Percentiles rank a stretch among this genome's conserved stretches.
Conservation (phyloP, 2,797 vertebrate species). For the Enteromius mattozi region DNA sequence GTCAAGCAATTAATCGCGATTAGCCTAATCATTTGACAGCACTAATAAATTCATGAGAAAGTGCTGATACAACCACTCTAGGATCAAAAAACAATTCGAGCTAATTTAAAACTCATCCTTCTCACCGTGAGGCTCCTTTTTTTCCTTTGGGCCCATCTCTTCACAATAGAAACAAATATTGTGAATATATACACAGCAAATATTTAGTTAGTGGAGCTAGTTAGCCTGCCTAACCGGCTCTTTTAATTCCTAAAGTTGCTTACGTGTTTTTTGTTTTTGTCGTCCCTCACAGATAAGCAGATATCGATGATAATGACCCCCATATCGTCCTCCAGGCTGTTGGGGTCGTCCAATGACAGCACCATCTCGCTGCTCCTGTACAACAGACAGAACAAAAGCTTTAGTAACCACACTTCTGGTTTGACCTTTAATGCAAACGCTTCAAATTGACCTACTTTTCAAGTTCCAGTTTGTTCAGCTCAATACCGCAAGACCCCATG, state of each 20-base stretch:
- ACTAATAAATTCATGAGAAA: neutral
- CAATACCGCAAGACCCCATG: slow-evolving; percentile 88
- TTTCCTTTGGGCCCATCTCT: slow-evolving; percentile 85
- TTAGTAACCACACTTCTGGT: neutral
- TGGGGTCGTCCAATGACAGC: slow-evolving; percentile 88
- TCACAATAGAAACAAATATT: slow-evolving; percentile 61
- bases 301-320: slow-evolving; percentile 88
- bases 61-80: neutral
- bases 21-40: too few species aligned
- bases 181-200: slow-evolving; percentile 26
- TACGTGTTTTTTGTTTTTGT: slow-evolving; percentile 81
- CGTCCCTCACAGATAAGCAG: slow-evolving; percentile 82
- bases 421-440: neutral
- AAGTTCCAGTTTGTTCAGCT: slow-evolving; percentile 84
- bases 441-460: slow-evolving; percentile 81
- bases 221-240: neutral
- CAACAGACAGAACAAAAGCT: slow-evolving; percentile 1
- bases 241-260: slow-evolving; percentile 70
- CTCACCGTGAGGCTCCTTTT: slow-evolving; percentile 77
- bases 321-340: slow-evolving; percentile 96
- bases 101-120: slow-evolving; percentile 2
- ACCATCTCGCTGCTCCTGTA: slow-evolving; percentile 81
- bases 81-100: neutral
- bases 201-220: neutral
- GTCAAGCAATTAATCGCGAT: too few species aligned